A percentile compares a stretch with the other conserved stretches of the same genome.
phyloP scores from a whole-genome alignment of 2,797 vertebrate species.

The Glyptemys insculpta region DNA sequence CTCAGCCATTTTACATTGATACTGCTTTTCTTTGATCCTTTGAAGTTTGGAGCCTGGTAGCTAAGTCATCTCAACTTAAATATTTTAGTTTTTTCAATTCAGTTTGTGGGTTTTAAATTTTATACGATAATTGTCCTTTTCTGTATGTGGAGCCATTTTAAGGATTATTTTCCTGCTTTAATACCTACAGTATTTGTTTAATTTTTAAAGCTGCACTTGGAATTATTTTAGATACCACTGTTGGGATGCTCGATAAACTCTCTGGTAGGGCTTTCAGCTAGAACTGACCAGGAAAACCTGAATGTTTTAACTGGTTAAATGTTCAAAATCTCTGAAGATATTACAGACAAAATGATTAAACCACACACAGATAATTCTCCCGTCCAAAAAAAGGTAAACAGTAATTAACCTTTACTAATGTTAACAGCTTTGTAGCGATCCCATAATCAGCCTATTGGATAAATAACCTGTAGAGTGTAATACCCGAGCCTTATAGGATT shows the following conservation, averaged over 20 bases:
- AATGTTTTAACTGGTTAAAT: background rate
- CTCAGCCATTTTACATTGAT: background rate
- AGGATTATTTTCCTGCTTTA: background rate
- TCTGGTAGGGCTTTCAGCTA: background rate
- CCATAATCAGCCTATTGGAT: constrained; percentile 41
- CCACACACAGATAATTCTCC: background rate
- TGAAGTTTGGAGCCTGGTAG: background rate
- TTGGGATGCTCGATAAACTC: background rate
- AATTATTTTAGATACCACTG: background rate
- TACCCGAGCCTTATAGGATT: background rate
- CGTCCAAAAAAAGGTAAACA: background rate
- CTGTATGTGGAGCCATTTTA: background rate
- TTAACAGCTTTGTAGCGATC: constrained; percentile 31
- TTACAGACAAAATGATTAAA: constrained; percentile 12
- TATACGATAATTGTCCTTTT: background rate
- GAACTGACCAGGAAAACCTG: background rate
- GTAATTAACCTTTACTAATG: constrained; percentile 41
- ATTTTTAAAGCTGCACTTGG: background rate
- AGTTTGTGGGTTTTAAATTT: background rate
- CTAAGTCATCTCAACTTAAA: background rate
- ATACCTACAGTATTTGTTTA: background rate
- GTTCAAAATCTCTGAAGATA: background rate
- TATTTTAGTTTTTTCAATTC: background rate
- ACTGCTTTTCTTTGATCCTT: background rate
- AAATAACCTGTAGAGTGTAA: background rate